These are phyloP conservation scores for Eunapius fragilis DNA, from an alignment of 37 sponge, comb jelly and placozoan genomes.

Conservation along the genomic window DNA sequence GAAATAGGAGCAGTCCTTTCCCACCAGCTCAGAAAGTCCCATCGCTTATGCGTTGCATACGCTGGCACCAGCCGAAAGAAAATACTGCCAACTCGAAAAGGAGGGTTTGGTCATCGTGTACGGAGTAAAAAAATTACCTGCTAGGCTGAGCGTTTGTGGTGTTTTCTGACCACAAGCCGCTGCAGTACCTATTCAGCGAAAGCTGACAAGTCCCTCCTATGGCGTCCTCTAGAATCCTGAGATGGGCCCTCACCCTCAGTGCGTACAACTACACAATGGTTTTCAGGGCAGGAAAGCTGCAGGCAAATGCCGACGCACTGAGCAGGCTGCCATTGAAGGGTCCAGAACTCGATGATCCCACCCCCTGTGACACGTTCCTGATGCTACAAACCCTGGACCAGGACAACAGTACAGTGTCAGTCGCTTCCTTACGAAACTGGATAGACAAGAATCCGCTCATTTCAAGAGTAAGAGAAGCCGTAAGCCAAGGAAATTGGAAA, in stretches of 20 bases:
- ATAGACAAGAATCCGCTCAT: neutral
- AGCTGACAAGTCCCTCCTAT: constrained; percentile 11
- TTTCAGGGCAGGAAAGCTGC: constrained; percentile 28
- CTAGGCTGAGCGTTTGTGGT: constrained; percentile 11
- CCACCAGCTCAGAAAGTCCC: constrained; percentile 2
- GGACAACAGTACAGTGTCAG: neutral
- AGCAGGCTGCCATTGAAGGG: constrained; percentile 23
- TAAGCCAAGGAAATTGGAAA: neutral
- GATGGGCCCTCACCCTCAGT: constrained; percentile 28
- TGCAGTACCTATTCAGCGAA: constrained; percentile 18
- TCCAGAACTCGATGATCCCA: neutral
- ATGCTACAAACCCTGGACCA: constrained; percentile 9
- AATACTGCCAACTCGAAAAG: constrained; percentile 14
- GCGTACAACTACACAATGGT: constrained; percentile 39
- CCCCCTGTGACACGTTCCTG: constrained; percentile 6
- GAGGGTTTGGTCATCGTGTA: constrained; percentile 32
- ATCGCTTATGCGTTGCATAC: constrained; percentile 3
- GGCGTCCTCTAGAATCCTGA: constrained; percentile 30
- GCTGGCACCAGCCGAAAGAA: constrained; percentile 6
- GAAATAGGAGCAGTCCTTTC: constrained; percentile 32
- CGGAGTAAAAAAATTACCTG: constrained; percentile 28
- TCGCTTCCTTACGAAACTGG: constrained; percentile 16
- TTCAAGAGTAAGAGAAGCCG: neutral
- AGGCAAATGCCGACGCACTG: constrained; percentile 34
- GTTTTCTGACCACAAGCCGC: constrained; percentile 40